Evolutionary conservation across 2,888 invertebrate species (phyloP), one percentile per base, ranked within the genome.

Genomic region (Troides oblongomaculatus): DNA sequence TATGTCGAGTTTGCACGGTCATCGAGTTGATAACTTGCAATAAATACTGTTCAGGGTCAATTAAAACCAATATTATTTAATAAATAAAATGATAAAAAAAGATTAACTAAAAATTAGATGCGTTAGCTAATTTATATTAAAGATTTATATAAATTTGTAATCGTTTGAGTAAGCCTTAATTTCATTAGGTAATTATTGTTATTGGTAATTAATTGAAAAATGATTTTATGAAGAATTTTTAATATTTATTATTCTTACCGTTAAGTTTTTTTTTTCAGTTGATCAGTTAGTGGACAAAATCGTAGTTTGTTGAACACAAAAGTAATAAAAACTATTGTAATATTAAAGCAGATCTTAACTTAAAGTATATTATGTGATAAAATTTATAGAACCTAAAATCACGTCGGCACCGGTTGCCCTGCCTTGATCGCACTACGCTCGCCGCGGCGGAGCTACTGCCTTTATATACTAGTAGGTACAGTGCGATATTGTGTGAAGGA

Each of bases 371-470:
- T 62, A 43, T 46, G 14, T 23, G 23, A 30, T 46, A 68, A 64
- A 66, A 60, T 68, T 62, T 64, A 30, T 61, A 46, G 68, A 69
- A 69, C 72, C 67, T 67, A 72, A 75, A 75, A 73, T 75, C 76
- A 75, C 78, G 74, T 74, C 73, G 73, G 71, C 72, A 73, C 78
- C 77, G 78, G 81, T 74, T 76, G 81, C 76, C 72, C 81, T 74
- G 77, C 69, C 79, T 76, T 74, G 70, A 74, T 79, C 77, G 77
- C 82, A 87, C 87, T 89, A 87, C 87, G 84, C 83, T 83, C 85
- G 85, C 81, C 81, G 81, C 83, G 79, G 81, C 79, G 77, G 73
- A 77, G 78, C 82, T 80, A 79, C 76, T 77, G 74, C 78, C 84
- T 87, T 89, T 90, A 87, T 90, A 90, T 89, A 87, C 83, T 43